Evolutionary conservation across 2,797 vertebrate species (phyloP).

Genomic region (Sebastes goodei): DNA sequence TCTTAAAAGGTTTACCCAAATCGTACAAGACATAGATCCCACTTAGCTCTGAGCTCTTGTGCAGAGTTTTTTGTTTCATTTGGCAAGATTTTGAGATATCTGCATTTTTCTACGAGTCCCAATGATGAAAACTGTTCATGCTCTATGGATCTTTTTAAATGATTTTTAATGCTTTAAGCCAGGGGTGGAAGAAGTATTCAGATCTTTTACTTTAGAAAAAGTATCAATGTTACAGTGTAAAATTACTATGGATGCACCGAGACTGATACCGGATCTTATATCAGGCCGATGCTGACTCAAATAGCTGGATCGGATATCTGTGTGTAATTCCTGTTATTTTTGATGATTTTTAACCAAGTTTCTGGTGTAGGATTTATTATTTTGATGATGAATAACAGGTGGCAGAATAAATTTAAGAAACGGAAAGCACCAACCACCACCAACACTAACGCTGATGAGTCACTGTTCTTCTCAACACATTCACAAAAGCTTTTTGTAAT

Average conservation of each 20-base stretch:
- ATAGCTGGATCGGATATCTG: too few relatives aligned
- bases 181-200: too few relatives aligned
- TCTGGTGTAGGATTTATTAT: too few relatives aligned
- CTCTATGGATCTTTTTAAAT: neutral
- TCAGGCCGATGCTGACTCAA: too few relatives aligned
- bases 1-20: neutral
- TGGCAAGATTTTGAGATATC: neutral
- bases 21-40: neutral
- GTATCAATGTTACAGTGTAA: neutral
- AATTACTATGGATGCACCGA: too few relatives aligned
- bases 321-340: too few relatives aligned
- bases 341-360: accelerated
- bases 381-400: neutral
- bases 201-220: too few relatives aligned
- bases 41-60: neutral
- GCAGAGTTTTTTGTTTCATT: neutral
- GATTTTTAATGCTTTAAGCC: constrained; percentile 4
- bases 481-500: constrained; percentile 21
- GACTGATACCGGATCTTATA: too few relatives aligned
- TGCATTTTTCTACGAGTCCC: neutral
- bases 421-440: constrained; percentile 8
- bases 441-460: constrained; percentile 29
- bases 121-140: neutral
- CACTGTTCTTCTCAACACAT: constrained; percentile 25
- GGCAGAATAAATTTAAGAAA: constrained; percentile 27